phyloP scores from a whole-genome alignment of 2,113 vertebrate species.

The Panthera tigris region DNA sequence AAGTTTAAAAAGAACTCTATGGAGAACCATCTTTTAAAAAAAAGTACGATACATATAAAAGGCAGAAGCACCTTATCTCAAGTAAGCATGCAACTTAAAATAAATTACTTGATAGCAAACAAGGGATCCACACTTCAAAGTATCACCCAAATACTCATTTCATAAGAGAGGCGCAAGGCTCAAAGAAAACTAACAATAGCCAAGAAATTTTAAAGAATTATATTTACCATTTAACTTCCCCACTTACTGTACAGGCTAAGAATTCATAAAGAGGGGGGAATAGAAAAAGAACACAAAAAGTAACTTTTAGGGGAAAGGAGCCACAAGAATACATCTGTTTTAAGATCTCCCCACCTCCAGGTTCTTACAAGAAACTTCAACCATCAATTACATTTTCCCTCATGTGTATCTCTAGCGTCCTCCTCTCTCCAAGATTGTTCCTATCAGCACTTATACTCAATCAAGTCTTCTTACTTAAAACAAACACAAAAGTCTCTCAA shows the following conservation, averaged over 20 bases:
- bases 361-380: slow-evolving; percentile 21
- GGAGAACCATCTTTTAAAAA: no score
- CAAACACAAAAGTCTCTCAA: background rate
- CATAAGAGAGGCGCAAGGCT: background rate
- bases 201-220: slow-evolving; percentile 47
- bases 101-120: background rate
- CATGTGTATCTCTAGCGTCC: background rate
- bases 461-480: background rate
- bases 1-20: no score
- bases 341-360: background rate
- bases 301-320: background rate
- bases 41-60: background rate
- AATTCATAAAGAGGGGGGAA: background rate
- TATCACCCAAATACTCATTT: background rate
- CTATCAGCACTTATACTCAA: background rate
- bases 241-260: background rate
- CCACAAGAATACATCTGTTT: background rate
- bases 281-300: background rate
- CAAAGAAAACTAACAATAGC: background rate
- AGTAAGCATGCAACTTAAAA: background rate
- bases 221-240: background rate
- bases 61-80: background rate
- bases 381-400: background rate
- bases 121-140: background rate
- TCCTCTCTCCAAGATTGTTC: background rate